These are phyloP conservation scores for Hipparchia sbordonii DNA, from an alignment of 2,888 invertebrate species.

Conservation along the genomic window DNA sequence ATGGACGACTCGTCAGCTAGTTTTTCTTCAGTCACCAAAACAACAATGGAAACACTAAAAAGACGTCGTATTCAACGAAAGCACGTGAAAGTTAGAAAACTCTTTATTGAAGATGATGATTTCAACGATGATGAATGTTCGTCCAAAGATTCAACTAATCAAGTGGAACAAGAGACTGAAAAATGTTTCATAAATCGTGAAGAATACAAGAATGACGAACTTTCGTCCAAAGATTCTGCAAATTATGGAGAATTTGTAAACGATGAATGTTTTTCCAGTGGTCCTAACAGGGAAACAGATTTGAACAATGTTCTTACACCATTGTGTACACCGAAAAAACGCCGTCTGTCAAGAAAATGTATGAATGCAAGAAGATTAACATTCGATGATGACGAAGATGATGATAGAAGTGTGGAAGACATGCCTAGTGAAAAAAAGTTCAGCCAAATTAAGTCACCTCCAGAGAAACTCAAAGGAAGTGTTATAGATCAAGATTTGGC, in stretches of 20 bases:
- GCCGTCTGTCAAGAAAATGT: neutral
- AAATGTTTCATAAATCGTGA: neutral
- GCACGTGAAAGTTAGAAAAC: neutral
- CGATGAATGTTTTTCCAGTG: neutral
- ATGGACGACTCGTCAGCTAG: neutral
- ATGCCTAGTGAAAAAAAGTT: neutral
- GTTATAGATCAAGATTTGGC: neutral
- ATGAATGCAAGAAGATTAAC: constrained; percentile 6
- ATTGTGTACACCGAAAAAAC: neutral
- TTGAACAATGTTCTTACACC: neutral
- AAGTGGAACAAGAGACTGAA: neutral
- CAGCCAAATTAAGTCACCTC: neutral
- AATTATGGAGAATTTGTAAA: neutral
- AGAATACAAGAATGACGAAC: neutral
- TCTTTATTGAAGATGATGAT: constrained; percentile 10
- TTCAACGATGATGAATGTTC: neutral
- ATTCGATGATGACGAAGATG: constrained; percentile 10
- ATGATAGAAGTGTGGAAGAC: neutral
- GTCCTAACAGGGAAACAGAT: neutral
- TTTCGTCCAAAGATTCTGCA: neutral
- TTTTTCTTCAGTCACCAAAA: neutral
- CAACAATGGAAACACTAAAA: neutral
- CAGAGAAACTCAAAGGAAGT: neutral
- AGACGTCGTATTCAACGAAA: constrained; percentile 2
- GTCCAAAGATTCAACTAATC: neutral